Percentiles rank a stretch among this genome's conserved stretches.
These are phyloP conservation scores for Pseudopodoces humilis DNA, from an alignment of 2,113 vertebrate genomes.

Conservation along the genomic window DNA sequence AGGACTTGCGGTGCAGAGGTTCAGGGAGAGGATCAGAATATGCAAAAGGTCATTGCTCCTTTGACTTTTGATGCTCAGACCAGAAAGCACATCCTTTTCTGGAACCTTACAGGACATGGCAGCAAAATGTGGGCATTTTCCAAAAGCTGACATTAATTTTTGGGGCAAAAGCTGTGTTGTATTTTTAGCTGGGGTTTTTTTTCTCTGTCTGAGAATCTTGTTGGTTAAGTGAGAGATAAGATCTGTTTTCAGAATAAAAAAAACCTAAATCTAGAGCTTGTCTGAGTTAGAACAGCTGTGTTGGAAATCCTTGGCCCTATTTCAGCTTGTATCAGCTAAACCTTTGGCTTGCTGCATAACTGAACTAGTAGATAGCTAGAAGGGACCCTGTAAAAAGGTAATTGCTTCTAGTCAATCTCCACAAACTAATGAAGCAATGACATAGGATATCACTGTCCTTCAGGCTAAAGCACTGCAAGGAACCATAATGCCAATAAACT, in stretches of 20 bases:
- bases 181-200: neutral
- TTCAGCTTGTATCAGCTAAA: neutral
- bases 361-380: neutral
- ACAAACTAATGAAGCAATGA: neutral
- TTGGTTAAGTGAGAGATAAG: neutral
- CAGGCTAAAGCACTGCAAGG: neutral
- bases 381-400: neutral
- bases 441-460: neutral
- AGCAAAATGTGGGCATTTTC: neutral
- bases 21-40: neutral
- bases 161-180: neutral
- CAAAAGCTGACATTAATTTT: neutral
- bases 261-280: neutral
- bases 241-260: neutral
- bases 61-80: neutral
- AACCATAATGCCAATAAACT: neutral
- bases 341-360: neutral
- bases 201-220: neutral
- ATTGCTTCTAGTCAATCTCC: neutral
- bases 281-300: neutral
- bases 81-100: neutral
- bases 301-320: neutral
- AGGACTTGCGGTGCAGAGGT: neutral
- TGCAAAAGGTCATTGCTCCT: neutral
- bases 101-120: neutral